These are phyloP conservation scores for Cerastis rubricosa DNA, from an alignment of 2,888 invertebrate genomes.

Conservation along the genomic window DNA sequence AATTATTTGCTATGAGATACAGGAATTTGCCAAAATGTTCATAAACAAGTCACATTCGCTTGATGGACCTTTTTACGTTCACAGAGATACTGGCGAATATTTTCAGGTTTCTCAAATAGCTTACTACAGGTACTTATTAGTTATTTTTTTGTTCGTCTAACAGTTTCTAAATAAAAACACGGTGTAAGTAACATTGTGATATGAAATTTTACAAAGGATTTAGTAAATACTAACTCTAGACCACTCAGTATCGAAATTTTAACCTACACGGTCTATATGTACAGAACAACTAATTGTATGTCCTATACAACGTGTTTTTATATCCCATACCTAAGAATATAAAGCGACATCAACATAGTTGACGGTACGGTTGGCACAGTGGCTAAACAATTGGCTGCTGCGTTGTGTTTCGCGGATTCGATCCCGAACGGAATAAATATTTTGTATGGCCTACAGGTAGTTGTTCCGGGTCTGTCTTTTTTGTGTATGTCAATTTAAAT, in stretches of 20 bases:
- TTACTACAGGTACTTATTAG: slow-evolving; percentile 61
- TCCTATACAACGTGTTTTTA: too few relatives aligned
- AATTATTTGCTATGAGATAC: slow-evolving; percentile 53
- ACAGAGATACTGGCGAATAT: slow-evolving; percentile 26
- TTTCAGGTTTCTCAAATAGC: slow-evolving; percentile 65
- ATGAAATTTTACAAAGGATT: too few relatives aligned
- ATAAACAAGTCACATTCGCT: slow-evolving; percentile 31
- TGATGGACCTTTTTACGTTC: slow-evolving; percentile 32
- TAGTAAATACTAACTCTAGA: too few relatives aligned
- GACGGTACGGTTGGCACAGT: too few relatives aligned
- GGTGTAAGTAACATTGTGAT: background rate
- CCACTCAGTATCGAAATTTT: too few relatives aligned
- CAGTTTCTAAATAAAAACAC: background rate
- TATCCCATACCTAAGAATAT: too few relatives aligned
- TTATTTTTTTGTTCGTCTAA: background rate
- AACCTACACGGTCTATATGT: too few relatives aligned
- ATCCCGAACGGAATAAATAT: too few relatives aligned
- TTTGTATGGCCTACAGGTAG: too few relatives aligned
- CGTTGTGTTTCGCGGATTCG: too few relatives aligned
- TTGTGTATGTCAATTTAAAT: background rate
- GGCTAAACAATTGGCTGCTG: background rate
- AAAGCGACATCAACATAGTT: too few relatives aligned
- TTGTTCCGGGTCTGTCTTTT: background rate
- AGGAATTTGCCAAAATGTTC: slow-evolving; percentile 50
- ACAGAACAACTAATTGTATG: too few relatives aligned